Evolutionary conservation across 1,140 invertebrate genomes (phyloP).

Genomic region (Rhynchophorus ferrugineus): DNA sequence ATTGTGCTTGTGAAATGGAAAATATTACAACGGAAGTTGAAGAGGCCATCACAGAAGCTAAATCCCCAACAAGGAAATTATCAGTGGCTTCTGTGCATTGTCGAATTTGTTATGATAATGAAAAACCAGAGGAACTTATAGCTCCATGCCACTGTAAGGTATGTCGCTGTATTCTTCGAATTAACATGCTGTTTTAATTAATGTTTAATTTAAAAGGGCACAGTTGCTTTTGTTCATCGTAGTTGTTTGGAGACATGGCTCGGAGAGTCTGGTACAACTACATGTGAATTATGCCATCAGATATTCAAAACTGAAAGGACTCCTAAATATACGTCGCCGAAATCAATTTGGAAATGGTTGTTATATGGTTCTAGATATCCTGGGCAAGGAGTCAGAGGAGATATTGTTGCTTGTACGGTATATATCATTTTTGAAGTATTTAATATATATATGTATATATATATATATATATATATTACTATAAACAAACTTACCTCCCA

Average conservation of each 20-base stretch:
- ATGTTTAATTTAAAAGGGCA: conserved; percentile 42
- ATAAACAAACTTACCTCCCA: too few relatives aligned
- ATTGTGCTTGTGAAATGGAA: too few relatives aligned
- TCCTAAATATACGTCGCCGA: conserved; percentile 32
- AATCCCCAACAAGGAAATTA: conserved; percentile 19
- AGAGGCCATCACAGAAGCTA: too few relatives aligned
- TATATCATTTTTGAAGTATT: too few relatives aligned
- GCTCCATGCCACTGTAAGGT: conserved; percentile 40
- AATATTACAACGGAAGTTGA: too few relatives aligned
- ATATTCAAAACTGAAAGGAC: conserved; percentile 44
- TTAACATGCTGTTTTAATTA: conserved; percentile 7
- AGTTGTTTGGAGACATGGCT: conserved; percentile 65
- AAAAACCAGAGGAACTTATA: conserved; percentile 37
- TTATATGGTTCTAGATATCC: conserved; percentile 23
- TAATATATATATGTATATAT: too few relatives aligned
- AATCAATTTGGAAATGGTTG: conserved; percentile 38
- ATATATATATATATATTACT: too few relatives aligned
- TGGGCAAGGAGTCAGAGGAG: conserved; percentile 34
- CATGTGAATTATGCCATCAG: conserved; percentile 55
- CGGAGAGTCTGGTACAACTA: conserved; percentile 49
- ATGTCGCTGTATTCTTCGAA: background rate
- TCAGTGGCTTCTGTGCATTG: conserved; percentile 37
- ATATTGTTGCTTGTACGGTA: conserved; percentile 42
- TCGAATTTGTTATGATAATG: conserved; percentile 39
- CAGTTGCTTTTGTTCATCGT: conserved; percentile 59